Base-by-base conservation (phyloP, 2,113 vertebrate species). In the Clupea harengus region DNA sequence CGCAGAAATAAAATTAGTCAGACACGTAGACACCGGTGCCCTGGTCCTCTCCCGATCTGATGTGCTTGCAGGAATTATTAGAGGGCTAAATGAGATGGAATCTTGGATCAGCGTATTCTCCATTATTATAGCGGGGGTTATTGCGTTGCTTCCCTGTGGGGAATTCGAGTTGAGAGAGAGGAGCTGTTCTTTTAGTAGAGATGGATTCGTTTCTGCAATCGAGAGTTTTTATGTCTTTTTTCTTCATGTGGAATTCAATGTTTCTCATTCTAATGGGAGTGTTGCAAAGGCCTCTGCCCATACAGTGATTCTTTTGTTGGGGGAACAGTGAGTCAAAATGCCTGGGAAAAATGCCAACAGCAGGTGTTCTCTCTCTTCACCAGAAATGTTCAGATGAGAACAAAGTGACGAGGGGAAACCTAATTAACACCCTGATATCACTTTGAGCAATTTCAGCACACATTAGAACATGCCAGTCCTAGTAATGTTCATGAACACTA, bases 61-160 rank as follows among this genome's bases (percentile, higher is more conserved):
- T 39, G 72, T 44, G 25, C 72, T 78, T 78, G 72, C 72, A 78
- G 72, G 28, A 78, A 32, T 32, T 32, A 78, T 78, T 78, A 32
- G 28, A 78, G 32, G 25, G 28, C 72, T 78, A 78, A 78, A 78
- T 78, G 72, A 78, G 72, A 78, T 17, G 25, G 28, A 78, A 78
- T 78, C 72, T 78, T 78, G 72, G 72, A 78, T 78, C 72, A 78
- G 28, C 72, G 72, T 32, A 78, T 39, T 78, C 44, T 78, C 72
- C 28, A 78, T 78, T 78, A 78, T 78, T 6, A 39, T 39, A 78
- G 28, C 13, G 10, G n/a, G 60, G 72, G 25, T 78, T 78, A 78
- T 78, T 78, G 72, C 72, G 13, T 39, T 5, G 72, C 25, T 78
- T 78, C 28, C 72, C 72, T 44, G 17, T 78, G 13, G 72, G 72